Evolutionary conservation across 2,113 vertebrate genomes (phyloP).

Genomic region (Takifugu bimaculatus): DNA sequence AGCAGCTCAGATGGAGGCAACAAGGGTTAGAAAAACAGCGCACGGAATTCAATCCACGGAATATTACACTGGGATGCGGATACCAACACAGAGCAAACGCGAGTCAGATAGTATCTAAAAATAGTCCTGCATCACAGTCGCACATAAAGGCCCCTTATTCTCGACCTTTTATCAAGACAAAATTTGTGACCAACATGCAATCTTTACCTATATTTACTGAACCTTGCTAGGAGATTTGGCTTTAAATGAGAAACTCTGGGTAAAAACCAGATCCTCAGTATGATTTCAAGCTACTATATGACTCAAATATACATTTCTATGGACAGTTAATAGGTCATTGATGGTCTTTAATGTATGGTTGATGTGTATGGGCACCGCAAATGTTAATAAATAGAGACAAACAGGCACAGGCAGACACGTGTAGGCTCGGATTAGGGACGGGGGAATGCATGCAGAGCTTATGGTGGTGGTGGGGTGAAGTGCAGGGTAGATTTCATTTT

Average conservation of each 20-base stretch:
- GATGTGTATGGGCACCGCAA: slow-evolving; percentile 39
- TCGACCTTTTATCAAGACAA: neutral
- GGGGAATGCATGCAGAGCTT: slow-evolving; percentile 50
- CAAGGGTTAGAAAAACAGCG: slow-evolving; percentile 50
- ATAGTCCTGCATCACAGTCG: neutral
- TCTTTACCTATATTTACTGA: too few species aligned
- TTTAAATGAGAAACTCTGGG: too few species aligned
- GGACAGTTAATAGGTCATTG: slow-evolving; percentile 39
- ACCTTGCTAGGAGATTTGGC: too few species aligned
- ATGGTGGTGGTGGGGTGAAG: slow-evolving; percentile 18
- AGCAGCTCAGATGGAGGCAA: slow-evolving; percentile 54
- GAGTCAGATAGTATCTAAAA: slow-evolving; percentile 45
- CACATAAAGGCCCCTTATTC: too few species aligned
- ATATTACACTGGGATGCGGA: slow-evolving; percentile 49
- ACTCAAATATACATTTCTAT: slow-evolving; percentile 40
- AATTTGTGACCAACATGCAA: too few species aligned
- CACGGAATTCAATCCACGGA: slow-evolving; percentile 41
- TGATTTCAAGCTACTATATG: slow-evolving; percentile 45
- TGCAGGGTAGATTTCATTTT: slow-evolving; percentile 34
- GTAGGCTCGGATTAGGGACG: slow-evolving; percentile 8
- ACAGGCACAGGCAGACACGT: slow-evolving; percentile 43
- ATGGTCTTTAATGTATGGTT: slow-evolving; percentile 32
- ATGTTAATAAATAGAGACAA: slow-evolving; percentile 50
- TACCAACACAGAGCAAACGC: slow-evolving; percentile 26
- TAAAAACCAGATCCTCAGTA: too few species aligned